Base-by-base conservation (phyloP, 92 coral and sea anemone species). In the Umimayanthus kanabou region DNA sequence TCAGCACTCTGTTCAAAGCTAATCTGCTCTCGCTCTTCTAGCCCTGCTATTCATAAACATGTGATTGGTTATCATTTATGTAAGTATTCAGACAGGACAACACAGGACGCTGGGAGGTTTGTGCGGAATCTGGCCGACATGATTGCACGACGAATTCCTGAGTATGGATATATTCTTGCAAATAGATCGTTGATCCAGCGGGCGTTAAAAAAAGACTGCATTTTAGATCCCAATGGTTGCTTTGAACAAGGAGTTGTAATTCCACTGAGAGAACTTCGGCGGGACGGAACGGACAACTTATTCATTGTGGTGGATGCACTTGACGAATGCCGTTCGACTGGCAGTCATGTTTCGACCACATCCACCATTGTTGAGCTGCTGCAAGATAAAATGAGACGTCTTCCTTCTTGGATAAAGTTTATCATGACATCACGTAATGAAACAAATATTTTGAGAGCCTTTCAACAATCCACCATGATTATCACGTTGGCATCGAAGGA, bases 31-130 rank as follows among this genome's bases (percentile, higher is more conserved):
- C 91, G 91, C 30, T 87, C 89, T 25, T 92, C 98, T 78, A 92
- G 94, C 88, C 90, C 75, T 18, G 88, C 88, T 9, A 87, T 95
- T 20, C 92, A 95, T 73, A 90, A 67, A 79, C 93, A 89, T 61
- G 80, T 95, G 18, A 81, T 95, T 39, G 98, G 94, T 14, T 95
- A 93, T 82, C 98, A 95, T 73, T 77, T 95, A 79, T 95, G 98
- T 39, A 93, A 88, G 40, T 85, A 92, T 66, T 90, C 95, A 18
- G 90, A 89, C 26, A 93, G 72, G 22, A 91, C 79, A 33, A 95
- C 94, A 85, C 94, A 80, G 67, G 85, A 88, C 42, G 92, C 90
- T 39, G 96, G 92, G 4, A 78, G 50, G 86, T 95, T 95, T 88
- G 95, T 95, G 39, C 98, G 95, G n/a, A 93, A 92, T 55, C 67